Percentiles rank a stretch among this genome's conserved stretches.
Evolutionary conservation across 2,888 invertebrate genomes (phyloP).

Genomic region (Eupeodes latifasciatus): DNA sequence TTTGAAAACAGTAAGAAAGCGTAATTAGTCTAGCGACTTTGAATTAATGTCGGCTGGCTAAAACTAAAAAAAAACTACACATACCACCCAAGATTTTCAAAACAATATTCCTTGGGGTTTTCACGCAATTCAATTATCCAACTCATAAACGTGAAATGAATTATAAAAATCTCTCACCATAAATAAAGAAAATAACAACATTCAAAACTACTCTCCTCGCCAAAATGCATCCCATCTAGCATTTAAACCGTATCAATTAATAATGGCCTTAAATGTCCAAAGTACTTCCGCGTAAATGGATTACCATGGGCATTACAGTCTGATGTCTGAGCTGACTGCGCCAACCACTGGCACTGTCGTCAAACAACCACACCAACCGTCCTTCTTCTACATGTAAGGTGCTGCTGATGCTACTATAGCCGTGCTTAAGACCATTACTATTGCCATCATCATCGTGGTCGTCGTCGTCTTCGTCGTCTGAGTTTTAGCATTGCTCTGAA

Average conservation of each 20-base stretch:
- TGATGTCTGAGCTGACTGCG: conserved; percentile 49
- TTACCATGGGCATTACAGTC: conserved; percentile 61
- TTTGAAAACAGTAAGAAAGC: conserved; percentile 54
- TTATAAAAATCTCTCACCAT: conserved; percentile 68
- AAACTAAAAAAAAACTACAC: conserved; percentile 13
- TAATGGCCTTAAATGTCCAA: conserved; percentile 73
- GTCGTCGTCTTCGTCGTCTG: neutral
- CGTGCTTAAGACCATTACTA: conserved; percentile 47
- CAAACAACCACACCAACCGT: conserved; percentile 2
- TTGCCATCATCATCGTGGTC: conserved; percentile 59
- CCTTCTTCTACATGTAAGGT: too few relatives aligned
- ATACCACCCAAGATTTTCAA: conserved; percentile 59
- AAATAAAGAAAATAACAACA: conserved; percentile 35
- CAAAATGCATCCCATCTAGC: conserved; percentile 69
- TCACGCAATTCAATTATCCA: conserved; percentile 67
- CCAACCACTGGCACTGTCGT: neutral
- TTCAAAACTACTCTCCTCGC: conserved; percentile 20
- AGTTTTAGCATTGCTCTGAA: conserved; percentile 4
- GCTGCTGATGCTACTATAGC: conserved; percentile 28
- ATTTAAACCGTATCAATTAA: conserved; percentile 76
- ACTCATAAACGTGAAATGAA: conserved; percentile 50
- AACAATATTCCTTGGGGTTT: conserved; percentile 6
- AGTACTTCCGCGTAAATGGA: conserved; percentile 76
- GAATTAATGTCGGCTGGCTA: conserved; percentile 21
- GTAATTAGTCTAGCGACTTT: conserved; percentile 30